Conservation (phyloP, 2,113 vertebrate genomes). For the Sylvilagus bachmani region DNA sequence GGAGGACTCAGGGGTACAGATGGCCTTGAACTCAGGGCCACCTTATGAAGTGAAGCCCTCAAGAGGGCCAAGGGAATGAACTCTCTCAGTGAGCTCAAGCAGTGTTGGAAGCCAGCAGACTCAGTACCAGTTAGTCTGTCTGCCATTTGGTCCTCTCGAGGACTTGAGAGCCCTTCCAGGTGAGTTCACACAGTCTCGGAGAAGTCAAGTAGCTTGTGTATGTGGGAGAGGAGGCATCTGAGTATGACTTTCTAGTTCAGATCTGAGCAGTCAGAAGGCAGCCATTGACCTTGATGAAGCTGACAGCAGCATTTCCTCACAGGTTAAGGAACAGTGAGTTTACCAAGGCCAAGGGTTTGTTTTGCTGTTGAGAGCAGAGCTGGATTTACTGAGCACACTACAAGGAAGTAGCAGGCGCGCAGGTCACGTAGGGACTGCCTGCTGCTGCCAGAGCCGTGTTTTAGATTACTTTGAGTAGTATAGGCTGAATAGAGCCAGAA, state of each 20-base stretch:
- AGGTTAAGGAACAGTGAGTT: slow-evolving; percentile 4
- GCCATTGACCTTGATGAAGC: not conserved
- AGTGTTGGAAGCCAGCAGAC: not conserved
- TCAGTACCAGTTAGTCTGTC: not conserved
- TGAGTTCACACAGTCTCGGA: not conserved
- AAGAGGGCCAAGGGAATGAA: not conserved
- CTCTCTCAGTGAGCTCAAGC: not conserved
- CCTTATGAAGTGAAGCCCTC: not conserved
- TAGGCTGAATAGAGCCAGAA: not conserved
- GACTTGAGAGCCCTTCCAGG: not conserved
- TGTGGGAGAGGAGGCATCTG: not conserved
- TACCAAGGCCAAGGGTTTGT: not conserved
- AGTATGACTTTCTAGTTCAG: not conserved
- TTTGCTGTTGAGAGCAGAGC: no score
- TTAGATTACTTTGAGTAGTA: not conserved
- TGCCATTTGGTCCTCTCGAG: not conserved
- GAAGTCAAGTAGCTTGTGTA: not conserved
- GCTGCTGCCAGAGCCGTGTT: not conserved
- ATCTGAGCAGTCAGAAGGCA: not conserved
- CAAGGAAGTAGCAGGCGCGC: no score
- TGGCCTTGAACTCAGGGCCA: not conserved
- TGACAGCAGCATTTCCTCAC: not conserved
- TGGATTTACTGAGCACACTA: no score
- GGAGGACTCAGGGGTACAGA: not conserved
- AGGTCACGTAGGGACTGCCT: no score